phyloP scores from a whole-genome alignment of 1,140 invertebrate species.

The Bacillus rossius region DNA sequence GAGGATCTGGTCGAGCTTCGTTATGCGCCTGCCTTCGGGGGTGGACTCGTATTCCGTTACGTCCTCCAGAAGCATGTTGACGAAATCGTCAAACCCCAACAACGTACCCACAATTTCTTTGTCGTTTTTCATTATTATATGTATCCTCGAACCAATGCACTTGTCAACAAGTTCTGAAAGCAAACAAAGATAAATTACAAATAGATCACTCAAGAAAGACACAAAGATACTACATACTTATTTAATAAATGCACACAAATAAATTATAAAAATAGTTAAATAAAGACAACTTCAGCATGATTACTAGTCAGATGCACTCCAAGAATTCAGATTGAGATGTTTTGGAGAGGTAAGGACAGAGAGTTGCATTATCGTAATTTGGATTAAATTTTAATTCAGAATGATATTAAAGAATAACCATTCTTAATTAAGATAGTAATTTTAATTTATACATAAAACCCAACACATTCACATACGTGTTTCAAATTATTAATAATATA shows the following conservation, averaged over 20 bases:
- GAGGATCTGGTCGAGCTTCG: slow-evolving; percentile 96
- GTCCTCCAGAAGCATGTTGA: slow-evolving; percentile 94
- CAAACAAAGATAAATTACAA: slow-evolving; percentile 14
- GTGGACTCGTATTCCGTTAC: slow-evolving; percentile 95
- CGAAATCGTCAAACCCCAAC: slow-evolving; percentile 98
- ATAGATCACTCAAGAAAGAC: neutral
- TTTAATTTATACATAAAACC: too few relatives aligned
- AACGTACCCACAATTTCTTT: slow-evolving; percentile 99
- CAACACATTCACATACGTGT: too few relatives aligned
- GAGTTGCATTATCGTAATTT: too few relatives aligned
- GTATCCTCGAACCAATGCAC: slow-evolving; percentile 98
- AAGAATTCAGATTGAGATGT: neutral
- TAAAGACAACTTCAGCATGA: neutral
- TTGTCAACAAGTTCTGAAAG: slow-evolving; percentile 95
- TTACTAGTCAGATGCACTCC: neutral
- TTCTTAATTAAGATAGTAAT: too few relatives aligned
- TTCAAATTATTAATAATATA: too few relatives aligned
- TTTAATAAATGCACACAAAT: neutral
- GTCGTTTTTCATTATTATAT: slow-evolving; percentile 99
- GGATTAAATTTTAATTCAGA: too few relatives aligned
- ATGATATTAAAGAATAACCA: too few relatives aligned
- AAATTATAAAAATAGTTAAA: neutral
- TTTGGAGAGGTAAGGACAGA: slow-evolving; percentile 2
- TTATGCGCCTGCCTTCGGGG: slow-evolving; percentile 91
- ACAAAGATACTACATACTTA: neutral